Percentiles rank a stretch among this genome's conserved stretches.
phyloP scores from a whole-genome alignment of 2,113 vertebrate species.

The Megalops atlanticus region DNA sequence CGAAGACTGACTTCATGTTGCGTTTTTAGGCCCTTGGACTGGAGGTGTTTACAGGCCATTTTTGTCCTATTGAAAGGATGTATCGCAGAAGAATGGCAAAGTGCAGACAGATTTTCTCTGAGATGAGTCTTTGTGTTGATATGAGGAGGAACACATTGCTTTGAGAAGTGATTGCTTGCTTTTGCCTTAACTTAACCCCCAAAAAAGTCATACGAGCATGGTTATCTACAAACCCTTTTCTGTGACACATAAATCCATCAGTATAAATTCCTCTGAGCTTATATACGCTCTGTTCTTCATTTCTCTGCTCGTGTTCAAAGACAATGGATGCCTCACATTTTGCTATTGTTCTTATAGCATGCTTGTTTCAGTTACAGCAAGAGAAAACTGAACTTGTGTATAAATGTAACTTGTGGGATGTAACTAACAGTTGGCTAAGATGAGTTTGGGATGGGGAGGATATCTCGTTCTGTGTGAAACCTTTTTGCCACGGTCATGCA shows the following conservation, averaged over 20 bases:
- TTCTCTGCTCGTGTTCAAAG: not conserved
- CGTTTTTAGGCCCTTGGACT: not conserved
- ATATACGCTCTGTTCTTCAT: not conserved
- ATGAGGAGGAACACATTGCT: not conserved
- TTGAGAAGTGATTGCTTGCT: not conserved
- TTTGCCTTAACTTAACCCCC: not conserved
- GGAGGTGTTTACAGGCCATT: no score
- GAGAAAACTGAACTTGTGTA: not conserved
- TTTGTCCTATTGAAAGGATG: not conserved
- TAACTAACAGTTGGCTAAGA: no score
- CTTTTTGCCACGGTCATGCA: no score
- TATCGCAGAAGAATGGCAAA: not conserved
- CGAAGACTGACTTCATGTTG: not conserved
- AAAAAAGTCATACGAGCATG: not conserved
- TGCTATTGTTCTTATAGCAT: slow-evolving; percentile 35
- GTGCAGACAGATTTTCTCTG: not conserved
- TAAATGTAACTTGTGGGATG: not conserved
- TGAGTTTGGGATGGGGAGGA: no score
- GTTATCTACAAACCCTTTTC: not conserved
- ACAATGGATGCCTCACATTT: not conserved
- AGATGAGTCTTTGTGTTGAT: not conserved
- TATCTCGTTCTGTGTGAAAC: no score
- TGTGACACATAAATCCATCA: not conserved
- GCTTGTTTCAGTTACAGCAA: slow-evolving; percentile 5
- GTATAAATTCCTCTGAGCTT: not conserved